Evolutionary conservation across 2,113 vertebrate genomes (phyloP).

Genomic region (Salvator merianae): DNA sequence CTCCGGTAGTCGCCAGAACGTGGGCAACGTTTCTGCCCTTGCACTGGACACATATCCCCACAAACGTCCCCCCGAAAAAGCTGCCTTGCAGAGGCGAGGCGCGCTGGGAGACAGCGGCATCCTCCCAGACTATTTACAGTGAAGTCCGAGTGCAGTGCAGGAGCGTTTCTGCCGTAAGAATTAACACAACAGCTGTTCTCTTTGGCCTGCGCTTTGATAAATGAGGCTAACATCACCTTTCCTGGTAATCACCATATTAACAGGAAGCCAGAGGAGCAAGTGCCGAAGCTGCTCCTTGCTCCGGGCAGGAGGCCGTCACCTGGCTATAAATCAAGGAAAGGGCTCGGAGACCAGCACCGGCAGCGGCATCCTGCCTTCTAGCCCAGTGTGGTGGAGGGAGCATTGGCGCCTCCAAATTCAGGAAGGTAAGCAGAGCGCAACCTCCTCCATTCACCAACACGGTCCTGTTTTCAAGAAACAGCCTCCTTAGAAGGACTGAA

Average conservation of each 20-base stretch:
- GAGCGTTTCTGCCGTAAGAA: rapidly evolving
- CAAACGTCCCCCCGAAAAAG: no score
- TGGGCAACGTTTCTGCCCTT: not conserved
- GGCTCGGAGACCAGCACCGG: not conserved
- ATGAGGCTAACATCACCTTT: constrained; percentile 53
- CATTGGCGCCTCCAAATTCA: not conserved
- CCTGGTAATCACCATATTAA: constrained; percentile 48
- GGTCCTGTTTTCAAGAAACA: not conserved
- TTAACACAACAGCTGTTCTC: constrained; percentile 7
- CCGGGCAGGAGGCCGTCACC: constrained; percentile 27
- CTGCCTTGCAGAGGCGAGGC: no score
- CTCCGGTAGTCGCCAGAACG: not conserved
- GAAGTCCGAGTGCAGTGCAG: rapidly evolving
- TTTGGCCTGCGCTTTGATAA: constrained; percentile 27
- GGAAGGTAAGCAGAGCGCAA: not conserved
- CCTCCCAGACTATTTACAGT: not conserved
- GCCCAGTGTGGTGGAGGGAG: not conserved
- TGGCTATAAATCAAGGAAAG: constrained; percentile 62
- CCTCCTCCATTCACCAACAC: not conserved
- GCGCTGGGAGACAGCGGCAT: not conserved
- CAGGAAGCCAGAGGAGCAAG: constrained; percentile 23
- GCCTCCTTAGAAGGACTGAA: not conserved
- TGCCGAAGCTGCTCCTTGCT: constrained; percentile 28
- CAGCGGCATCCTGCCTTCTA: constrained; percentile 35
- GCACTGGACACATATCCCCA: no score